phyloP scores from a whole-genome alignment of 1,140 invertebrate species.

The Xylocopa sonorina region DNA sequence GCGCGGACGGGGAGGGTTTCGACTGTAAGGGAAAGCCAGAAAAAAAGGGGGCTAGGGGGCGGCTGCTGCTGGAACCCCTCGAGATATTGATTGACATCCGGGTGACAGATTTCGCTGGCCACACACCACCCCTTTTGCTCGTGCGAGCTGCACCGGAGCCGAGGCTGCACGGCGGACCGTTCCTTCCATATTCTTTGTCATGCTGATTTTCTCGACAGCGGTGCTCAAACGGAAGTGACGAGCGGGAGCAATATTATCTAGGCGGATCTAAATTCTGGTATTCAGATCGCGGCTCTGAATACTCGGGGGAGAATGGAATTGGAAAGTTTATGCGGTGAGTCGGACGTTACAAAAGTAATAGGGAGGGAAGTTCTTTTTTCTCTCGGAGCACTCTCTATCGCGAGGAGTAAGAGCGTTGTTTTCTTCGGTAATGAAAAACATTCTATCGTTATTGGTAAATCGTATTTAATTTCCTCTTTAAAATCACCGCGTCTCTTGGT shows the following conservation, averaged over 20 bases:
- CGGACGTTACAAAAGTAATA: no score
- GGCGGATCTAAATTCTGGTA: not conserved
- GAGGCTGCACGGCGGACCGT: not conserved
- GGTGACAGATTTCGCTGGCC: constrained; percentile 80
- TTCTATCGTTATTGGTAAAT: no score
- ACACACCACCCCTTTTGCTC: constrained; percentile 70
- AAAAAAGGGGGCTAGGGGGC: constrained; percentile 44
- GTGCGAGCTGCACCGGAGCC: constrained; percentile 54
- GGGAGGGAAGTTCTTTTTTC: no score
- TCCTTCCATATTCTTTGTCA: constrained; percentile 73
- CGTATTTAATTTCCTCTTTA: no score
- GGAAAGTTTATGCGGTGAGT: not conserved
- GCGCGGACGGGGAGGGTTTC: not conserved
- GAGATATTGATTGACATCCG: constrained; percentile 81
- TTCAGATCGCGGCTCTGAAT: not conserved
- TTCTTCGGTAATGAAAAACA: no score
- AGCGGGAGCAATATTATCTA: not conserved
- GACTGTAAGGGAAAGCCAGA: constrained; percentile 40
- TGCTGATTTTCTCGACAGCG: constrained; percentile 76
- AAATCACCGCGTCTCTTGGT: no score
- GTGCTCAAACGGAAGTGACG: constrained; percentile 58
- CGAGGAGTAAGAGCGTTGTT: no score
- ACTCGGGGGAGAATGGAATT: no score
- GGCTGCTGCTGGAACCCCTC: constrained; percentile 69
- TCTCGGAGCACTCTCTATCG: no score